Conservation (phyloP, 1,140 invertebrate genomes). For the Andrena cerasifolii region DNA sequence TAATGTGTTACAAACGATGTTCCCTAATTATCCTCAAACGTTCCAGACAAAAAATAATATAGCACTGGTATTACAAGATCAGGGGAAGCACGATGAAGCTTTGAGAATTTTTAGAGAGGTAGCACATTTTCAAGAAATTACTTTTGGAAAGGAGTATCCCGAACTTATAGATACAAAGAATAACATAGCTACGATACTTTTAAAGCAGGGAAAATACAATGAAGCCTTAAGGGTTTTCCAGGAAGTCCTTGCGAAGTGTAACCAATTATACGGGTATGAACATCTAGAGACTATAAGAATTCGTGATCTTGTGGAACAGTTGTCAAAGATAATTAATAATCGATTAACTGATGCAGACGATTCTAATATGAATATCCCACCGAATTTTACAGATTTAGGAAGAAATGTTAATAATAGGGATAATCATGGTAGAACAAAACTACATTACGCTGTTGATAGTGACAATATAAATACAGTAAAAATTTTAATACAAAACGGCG, state of each 20-base stretch:
- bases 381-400: too few relatives aligned
- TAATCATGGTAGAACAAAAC: neutral
- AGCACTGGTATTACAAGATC: neutral
- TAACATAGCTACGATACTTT: neutral
- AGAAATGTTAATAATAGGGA: constrained; percentile 1
- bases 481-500: constrained; percentile 1
- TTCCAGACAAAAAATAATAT: neutral
- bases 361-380: too few relatives aligned
- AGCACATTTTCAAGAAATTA: neutral
- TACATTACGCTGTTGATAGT: neutral
- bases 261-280: too few relatives aligned
- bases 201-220: neutral
- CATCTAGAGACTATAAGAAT: too few relatives aligned
- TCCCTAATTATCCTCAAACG: too few relatives aligned
- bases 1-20: too few relatives aligned
- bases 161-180: neutral
- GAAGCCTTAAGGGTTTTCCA: constrained; percentile 47
- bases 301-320: too few relatives aligned
- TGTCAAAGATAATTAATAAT: too few relatives aligned
- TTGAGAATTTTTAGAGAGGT: constrained; percentile 4
- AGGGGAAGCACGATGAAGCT: constrained; percentile 1
- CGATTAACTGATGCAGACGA: too few relatives aligned
- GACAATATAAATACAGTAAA: neutral
- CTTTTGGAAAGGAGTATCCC: neutral
- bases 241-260: constrained; percentile 45